Evolutionary conservation across 2,797 vertebrate species (phyloP), one percentile per base, ranked within the genome.

Genomic region (Allobates femoralis): DNA sequence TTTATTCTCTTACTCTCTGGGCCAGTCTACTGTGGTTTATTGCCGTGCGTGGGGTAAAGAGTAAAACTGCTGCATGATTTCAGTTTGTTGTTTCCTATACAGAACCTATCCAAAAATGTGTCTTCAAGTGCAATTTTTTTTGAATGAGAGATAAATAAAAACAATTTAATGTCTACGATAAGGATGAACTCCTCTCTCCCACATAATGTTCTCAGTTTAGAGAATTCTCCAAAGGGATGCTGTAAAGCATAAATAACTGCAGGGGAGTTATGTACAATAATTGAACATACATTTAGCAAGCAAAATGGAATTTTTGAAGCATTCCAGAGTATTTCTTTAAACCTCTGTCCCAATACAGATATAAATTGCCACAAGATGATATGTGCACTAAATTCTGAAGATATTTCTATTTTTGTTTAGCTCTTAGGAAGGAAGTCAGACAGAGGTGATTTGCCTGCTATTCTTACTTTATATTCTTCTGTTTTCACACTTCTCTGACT

Each of bases 1-100:
- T 84, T 10, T 50, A 75, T 84, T 75, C 82, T 87, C 55, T 79
- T 73, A 71, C 58, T 73, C 37, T 79, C 30, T 67, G 50, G 81
- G 81, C 76, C 81, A 84, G 56, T 80, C 77, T 84, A 56, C 82
- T 79, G 66, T 79, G 76, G 81, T 79, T 84, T 84, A 71, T 87
- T 87, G 86, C 81, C 82, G 73, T 87, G 86, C 67, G 82, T 87
- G 82, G 81, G 86, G 86, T 87, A 74, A 41, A 80, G 82, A 87
- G 60, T 84, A 60, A 84, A 84, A 87, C 86, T 81, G 81, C 86
- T 80, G 86, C 80, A 84, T 66, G 58, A 74, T 41, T 87, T 84
- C 51, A 60, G 74, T 84, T 78, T 62, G 26, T 79, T 83, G 34
- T 87, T 87, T 55, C 15, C 73, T 73, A 75, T 80, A 37, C 50